Percentiles rank a stretch among this genome's conserved stretches.
Conservation (phyloP, 1,140 invertebrate species). For the Artemia franciscana region DNA sequence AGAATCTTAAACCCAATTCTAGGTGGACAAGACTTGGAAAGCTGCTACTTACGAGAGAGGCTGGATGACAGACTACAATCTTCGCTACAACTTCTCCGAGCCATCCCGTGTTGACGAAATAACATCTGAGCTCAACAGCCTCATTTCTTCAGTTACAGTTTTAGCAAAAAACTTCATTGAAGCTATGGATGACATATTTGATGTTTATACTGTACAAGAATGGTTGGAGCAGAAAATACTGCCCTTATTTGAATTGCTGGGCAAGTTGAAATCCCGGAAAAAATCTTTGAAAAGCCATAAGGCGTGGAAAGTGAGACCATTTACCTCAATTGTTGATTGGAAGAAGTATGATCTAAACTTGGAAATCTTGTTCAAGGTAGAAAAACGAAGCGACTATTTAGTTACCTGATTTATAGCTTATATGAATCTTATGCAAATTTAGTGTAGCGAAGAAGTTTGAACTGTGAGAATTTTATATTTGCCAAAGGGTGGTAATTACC, state of each 20-base stretch:
- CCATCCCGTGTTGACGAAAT: slow-evolving; percentile 43
- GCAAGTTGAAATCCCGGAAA: neutral
- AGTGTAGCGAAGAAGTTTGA: too few species aligned
- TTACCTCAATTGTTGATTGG: neutral
- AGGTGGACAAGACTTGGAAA: neutral
- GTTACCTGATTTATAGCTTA: too few species aligned
- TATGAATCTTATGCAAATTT: too few species aligned
- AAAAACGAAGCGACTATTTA: too few species aligned
- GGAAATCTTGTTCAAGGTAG: neutral
- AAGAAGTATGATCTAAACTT: neutral
- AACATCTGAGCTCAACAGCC: slow-evolving; percentile 32
- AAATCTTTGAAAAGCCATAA: neutral
- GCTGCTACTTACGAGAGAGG: slow-evolving; percentile 23
- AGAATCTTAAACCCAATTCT: neutral
- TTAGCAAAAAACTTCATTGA: slow-evolving; percentile 36
- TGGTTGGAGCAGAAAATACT: slow-evolving; percentile 42
- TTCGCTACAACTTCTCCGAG: slow-evolving; percentile 46
- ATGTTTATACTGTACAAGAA: slow-evolving; percentile 43
- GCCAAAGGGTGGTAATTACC: too few species aligned
- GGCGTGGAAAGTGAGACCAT: neutral
- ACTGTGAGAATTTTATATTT: too few species aligned
- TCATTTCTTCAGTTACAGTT: slow-evolving; percentile 16
- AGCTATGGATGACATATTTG: slow-evolving; percentile 38
- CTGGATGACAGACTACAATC: slow-evolving; percentile 56
- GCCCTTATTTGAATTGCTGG: slow-evolving; percentile 23